These are phyloP conservation scores for Melipona bicolor DNA, from an alignment of 2,888 invertebrate species.

Conservation along the genomic window DNA sequence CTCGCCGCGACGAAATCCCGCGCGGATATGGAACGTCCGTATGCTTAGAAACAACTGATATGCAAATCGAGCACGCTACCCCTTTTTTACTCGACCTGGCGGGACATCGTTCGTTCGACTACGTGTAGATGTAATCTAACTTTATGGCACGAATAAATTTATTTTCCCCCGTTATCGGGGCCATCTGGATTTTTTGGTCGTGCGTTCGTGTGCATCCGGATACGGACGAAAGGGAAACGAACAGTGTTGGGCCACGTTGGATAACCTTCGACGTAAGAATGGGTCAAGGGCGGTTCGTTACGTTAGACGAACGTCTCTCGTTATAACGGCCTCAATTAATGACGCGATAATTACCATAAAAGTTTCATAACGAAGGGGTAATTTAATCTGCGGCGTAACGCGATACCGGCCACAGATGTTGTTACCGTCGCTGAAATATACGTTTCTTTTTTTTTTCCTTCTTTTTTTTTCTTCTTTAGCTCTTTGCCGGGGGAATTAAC, in stretches of 20 bases:
- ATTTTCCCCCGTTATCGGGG: slow-evolving; percentile 19
- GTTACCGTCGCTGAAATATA: not conserved
- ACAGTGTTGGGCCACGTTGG: slow-evolving; percentile 19
- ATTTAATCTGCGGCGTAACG: not conserved
- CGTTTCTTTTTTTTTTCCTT: not conserved
- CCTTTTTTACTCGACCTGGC: slow-evolving; percentile 24
- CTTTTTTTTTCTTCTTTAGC: not conserved
- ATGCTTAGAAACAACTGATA: slow-evolving; percentile 44
- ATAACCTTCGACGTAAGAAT: slow-evolving; percentile 35
- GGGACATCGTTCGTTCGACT: slow-evolving; percentile 29
- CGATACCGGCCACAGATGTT: not conserved
- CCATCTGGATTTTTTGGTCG: not conserved
- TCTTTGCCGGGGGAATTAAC: not conserved
- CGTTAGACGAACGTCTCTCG: not conserved
- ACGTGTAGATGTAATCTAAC: slow-evolving; percentile 45
- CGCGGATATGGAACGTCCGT: slow-evolving; percentile 7
- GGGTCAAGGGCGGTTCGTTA: slow-evolving; percentile 51
- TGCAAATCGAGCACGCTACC: slow-evolving; percentile 47
- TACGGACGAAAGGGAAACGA: slow-evolving; percentile 4
- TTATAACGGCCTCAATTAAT: slow-evolving; percentile 19
- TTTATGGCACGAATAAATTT: slow-evolving; percentile 54
- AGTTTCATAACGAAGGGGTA: not conserved
- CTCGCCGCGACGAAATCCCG: slow-evolving; percentile 13
- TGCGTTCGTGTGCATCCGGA: not conserved
- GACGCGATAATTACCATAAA: slow-evolving; percentile 4